These are phyloP conservation scores for Tarsius wallacei DNA, from an alignment of 2,797 vertebrate species.

Conservation along the genomic window DNA sequence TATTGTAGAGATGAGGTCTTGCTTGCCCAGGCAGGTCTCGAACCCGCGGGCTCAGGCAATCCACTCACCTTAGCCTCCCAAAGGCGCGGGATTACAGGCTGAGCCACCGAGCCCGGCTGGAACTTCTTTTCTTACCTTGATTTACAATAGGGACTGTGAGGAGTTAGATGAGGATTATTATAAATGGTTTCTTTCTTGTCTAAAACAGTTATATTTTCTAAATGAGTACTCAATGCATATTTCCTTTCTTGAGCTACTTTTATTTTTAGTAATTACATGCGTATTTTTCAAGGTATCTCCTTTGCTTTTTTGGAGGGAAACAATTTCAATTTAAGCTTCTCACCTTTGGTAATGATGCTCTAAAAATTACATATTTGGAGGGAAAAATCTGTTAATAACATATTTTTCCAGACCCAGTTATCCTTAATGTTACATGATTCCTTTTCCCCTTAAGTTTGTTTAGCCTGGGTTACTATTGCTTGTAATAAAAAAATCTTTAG, in stretches of 20 bases:
- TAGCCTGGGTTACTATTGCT: not conserved
- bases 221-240: not conserved
- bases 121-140: slow-evolving; percentile 8
- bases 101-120: too few relatives aligned
- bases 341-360: not conserved
- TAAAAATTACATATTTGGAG: not conserved
- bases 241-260: slow-evolving; percentile 39
- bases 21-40: too few relatives aligned
- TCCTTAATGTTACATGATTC: not conserved
- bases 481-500: slow-evolving; percentile 33
- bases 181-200: slow-evolving; percentile 31
- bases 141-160: not conserved
- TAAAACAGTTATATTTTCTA: slow-evolving; percentile 47
- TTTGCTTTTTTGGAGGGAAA: slow-evolving; percentile 64
- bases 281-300: not conserved
- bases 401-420: slow-evolving; percentile 31
- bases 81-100: too few relatives aligned
- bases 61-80: too few relatives aligned
- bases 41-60: too few relatives aligned
- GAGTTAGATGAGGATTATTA: slow-evolving; percentile 59
- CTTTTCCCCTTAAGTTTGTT: not conserved
- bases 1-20: too few relatives aligned
- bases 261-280: slow-evolving; percentile 44
- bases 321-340: slow-evolving; percentile 19
- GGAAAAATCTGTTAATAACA: not conserved